Evolutionary conservation across 2,797 vertebrate species (phyloP).

Genomic region (Merluccius polli): DNA sequence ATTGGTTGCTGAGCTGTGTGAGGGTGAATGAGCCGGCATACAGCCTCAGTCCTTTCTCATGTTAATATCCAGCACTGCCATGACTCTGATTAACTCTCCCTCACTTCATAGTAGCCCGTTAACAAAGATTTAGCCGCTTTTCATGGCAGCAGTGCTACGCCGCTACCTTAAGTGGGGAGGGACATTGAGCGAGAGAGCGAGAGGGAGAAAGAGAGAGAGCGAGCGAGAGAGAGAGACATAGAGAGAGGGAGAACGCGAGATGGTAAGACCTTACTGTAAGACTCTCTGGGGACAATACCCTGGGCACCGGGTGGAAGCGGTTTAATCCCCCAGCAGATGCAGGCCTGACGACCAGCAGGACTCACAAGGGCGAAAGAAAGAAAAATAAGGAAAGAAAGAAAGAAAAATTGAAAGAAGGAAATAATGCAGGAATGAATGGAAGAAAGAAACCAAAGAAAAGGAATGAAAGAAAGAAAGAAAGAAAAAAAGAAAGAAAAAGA

Average conservation of each 20-base stretch:
- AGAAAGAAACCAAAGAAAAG: conserved; percentile 54
- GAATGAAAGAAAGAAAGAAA: conserved; percentile 15
- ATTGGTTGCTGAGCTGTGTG: conserved; percentile 56
- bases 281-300: conserved; percentile 83
- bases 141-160: conserved; percentile 65
- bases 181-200: background rate
- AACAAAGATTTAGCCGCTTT: conserved; percentile 89
- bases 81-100: conserved; percentile 98
- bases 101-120: conserved; percentile 97
- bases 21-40: conserved; percentile 80
- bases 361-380: conserved; percentile 20
- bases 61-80: conserved; percentile 88
- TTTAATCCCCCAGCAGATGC: conserved; percentile 70
- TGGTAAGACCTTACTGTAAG: conserved; percentile 84
- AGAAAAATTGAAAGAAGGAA: conserved; percentile 42
- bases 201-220: conserved; percentile 40
- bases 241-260: conserved; percentile 31
- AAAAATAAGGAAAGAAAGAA: conserved; percentile 43
- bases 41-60: conserved; percentile 89
- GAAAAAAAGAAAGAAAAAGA: background rate
- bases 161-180: conserved; percentile 64
- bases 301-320: conserved; percentile 76
- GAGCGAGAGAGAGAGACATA: conserved; percentile 54
- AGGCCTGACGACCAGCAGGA: conserved; percentile 21
- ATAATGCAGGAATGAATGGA: background rate